Conservation (phyloP, 2,113 vertebrate species). For the Bolborhynchus lineola region DNA sequence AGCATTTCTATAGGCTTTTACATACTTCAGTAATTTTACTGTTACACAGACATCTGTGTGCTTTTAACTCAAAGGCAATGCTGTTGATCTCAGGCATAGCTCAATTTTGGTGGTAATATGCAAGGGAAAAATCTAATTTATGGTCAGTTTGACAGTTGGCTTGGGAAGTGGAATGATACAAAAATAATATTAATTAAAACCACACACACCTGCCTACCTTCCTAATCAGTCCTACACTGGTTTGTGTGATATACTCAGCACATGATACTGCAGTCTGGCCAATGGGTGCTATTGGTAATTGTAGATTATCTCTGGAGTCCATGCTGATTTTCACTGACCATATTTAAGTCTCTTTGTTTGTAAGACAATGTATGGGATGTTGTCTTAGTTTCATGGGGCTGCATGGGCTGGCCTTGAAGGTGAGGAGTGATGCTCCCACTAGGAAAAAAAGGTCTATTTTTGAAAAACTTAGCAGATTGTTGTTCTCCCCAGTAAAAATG, state of each 20-base stretch:
- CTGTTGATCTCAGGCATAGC: not conserved
- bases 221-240: not conserved
- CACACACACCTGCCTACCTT: not conserved
- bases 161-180: not conserved
- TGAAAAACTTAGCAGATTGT: not conserved
- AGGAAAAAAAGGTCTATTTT: not conserved
- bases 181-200: not conserved
- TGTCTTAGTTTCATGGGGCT: not conserved
- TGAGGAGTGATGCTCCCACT: not conserved
- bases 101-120: not conserved
- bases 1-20: conserved; percentile 33
- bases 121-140: not conserved
- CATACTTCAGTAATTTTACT: conserved; percentile 25
- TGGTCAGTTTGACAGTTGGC: not conserved
- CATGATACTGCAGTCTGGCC: not conserved
- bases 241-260: not conserved
- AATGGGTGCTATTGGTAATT: not conserved
- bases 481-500: not conserved
- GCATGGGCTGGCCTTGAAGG: not conserved
- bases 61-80: not conserved
- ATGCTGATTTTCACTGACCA: not conserved
- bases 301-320: not conserved
- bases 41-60: conserved; percentile 20
- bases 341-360: not conserved
- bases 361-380: not conserved